Evolutionary conservation across 2,113 vertebrate species (phyloP).

Genomic region (Hipposideros armiger): DNA sequence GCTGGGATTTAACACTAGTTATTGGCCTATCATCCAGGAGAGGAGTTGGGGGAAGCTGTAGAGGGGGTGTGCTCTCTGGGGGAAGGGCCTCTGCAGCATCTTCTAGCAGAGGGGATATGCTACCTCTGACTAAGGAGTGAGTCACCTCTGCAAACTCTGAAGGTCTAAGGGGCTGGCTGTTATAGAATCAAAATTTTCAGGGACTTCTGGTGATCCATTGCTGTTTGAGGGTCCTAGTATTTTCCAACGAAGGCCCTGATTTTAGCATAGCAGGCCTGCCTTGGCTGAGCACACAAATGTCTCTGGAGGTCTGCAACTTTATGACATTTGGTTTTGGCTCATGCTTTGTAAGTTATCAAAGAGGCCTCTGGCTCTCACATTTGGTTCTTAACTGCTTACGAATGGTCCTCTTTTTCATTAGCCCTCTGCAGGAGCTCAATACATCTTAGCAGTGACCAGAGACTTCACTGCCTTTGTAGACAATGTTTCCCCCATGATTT

Average conservation of each 20-base stretch:
- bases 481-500: background rate
- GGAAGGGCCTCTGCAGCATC: background rate
- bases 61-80: background rate
- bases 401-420: background rate
- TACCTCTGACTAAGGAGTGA: background rate
- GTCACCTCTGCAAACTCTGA: background rate
- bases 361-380: background rate
- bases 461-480: background rate
- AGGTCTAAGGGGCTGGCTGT: background rate
- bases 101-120: background rate
- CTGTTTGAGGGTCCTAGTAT: background rate
- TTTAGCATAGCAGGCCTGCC: background rate
- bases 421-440: background rate
- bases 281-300: background rate
- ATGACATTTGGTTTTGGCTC: background rate
- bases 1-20: background rate
- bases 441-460: background rate
- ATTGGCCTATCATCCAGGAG: background rate
- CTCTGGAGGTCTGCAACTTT: background rate
- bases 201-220: background rate
- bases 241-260: background rate
- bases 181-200: background rate
- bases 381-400: background rate
- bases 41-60: background rate
- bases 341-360: constrained; percentile 10